A percentile compares a stretch with the other conserved stretches of the same genome.
These are phyloP conservation scores for Gorsachius magnificus DNA, from an alignment of 2,797 vertebrate species.

Conservation along the genomic window DNA sequence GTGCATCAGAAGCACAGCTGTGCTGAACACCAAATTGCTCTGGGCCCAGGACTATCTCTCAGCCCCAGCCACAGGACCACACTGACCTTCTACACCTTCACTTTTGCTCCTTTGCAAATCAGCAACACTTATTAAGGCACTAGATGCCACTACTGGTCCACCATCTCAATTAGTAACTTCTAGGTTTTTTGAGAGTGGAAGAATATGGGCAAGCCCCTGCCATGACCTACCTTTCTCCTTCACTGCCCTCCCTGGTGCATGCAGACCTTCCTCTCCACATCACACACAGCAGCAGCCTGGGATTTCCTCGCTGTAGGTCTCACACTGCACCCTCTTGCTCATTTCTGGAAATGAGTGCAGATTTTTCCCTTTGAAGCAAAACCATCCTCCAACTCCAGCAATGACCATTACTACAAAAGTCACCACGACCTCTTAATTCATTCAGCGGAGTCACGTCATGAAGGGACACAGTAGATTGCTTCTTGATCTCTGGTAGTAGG, in stretches of 20 bases:
- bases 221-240: not conserved
- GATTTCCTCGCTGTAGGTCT: not conserved
- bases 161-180: not conserved
- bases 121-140: not conserved
- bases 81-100: not conserved
- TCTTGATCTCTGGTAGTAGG: constrained; percentile 24
- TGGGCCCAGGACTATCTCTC: not conserved
- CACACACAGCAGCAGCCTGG: not conserved
- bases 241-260: not conserved
- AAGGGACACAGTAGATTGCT: constrained; percentile 13
- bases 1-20: not conserved
- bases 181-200: not conserved
- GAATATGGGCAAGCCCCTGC: not conserved
- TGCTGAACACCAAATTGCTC: not conserved
- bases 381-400: not conserved
- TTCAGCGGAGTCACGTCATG: not conserved
- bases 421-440: constrained; percentile 15
- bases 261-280: not conserved
- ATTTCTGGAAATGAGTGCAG: not conserved
- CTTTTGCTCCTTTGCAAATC: not conserved
- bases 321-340: not conserved
- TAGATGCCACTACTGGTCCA: not conserved
- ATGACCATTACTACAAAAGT: not conserved
- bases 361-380: not conserved
- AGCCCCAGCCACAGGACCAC: not conserved